A percentile compares a stretch with the other conserved stretches of the same genome.
phyloP scores from a whole-genome alignment of 2,113 vertebrate genomes.

The Nansenia antarctica region DNA sequence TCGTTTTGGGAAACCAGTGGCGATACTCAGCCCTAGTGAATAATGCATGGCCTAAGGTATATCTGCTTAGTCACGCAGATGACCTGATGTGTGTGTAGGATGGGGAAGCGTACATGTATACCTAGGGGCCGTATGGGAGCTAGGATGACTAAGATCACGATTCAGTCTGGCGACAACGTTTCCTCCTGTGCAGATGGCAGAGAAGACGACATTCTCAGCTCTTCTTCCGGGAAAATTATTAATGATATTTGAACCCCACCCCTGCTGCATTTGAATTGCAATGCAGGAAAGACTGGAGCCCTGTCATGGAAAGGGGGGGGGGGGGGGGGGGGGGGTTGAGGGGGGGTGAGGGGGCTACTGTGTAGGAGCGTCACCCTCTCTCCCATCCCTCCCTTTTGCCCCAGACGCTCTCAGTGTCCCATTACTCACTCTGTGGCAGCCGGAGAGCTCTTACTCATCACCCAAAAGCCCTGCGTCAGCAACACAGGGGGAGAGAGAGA shows the following conservation, averaged over 20 bases:
- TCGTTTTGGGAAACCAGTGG: no score
- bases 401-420: conserved; percentile 46
- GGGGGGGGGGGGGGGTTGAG: conserved; percentile 22
- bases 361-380: conserved; percentile 21
- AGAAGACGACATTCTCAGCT: background rate
- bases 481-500: conserved; percentile 12
- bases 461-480: conserved; percentile 58
- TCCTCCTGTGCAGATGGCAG: background rate
- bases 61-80: conserved; percentile 62
- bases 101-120: background rate
- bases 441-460: conserved; percentile 62
- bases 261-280: conserved; percentile 36
- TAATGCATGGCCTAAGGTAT: conserved; percentile 63
- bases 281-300: background rate
- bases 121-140: background rate
- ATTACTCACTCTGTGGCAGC: conserved; percentile 64
- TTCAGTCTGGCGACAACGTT: background rate
- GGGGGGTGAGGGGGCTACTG: background rate
- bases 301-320: conserved; percentile 3
- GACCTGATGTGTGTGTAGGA: conserved; percentile 34
- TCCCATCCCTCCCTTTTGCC: conserved; percentile 47
- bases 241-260: background rate
- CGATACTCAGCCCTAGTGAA: no score
- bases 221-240: conserved; percentile 31
- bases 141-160: background rate